Percentiles rank a stretch among this genome's conserved stretches.
These are phyloP conservation scores for Peribatodes rhomboidaria DNA, from an alignment of 2,888 invertebrate species.

Conservation along the genomic window DNA sequence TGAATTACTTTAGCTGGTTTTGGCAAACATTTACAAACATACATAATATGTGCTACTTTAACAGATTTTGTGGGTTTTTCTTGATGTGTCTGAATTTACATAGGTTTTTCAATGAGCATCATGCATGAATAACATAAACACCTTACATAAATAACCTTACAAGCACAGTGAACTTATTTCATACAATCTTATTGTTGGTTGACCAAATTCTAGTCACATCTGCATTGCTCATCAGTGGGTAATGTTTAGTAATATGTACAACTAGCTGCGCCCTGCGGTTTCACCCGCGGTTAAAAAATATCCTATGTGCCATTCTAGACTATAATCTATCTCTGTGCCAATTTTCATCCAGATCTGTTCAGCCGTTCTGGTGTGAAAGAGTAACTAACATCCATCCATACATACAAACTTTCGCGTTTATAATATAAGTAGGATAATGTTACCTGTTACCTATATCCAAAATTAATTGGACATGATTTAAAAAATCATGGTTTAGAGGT, in stretches of 20 bases:
- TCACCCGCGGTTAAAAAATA: too few species aligned
- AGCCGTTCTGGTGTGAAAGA: too few species aligned
- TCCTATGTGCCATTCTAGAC: too few species aligned
- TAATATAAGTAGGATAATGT: not conserved
- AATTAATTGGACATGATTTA: constrained; percentile 8
- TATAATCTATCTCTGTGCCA: too few species aligned
- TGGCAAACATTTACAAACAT: constrained; percentile 1
- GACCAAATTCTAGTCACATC: not conserved
- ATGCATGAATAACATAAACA: not conserved
- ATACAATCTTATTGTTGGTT: not conserved
- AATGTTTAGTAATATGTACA: too few species aligned
- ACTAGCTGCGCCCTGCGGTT: too few species aligned
- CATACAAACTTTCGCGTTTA: too few species aligned
- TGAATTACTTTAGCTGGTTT: too few species aligned
- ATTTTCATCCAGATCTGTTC: too few species aligned
- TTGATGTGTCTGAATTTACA: not conserved
- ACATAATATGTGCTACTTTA: constrained; percentile 8
- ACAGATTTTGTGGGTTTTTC: constrained; percentile 1
- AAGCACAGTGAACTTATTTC: not conserved
- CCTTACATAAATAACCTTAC: not conserved
- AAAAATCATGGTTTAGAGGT: constrained; percentile 40
- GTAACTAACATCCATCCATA: too few species aligned
- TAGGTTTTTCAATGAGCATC: constrained; percentile 11
- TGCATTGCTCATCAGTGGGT: not conserved
- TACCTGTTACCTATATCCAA: not conserved